Percentiles rank a stretch among this genome's conserved stretches.
Conservation (phyloP, 2,797 vertebrate genomes). For the Lagorchestes hirsutus region DNA sequence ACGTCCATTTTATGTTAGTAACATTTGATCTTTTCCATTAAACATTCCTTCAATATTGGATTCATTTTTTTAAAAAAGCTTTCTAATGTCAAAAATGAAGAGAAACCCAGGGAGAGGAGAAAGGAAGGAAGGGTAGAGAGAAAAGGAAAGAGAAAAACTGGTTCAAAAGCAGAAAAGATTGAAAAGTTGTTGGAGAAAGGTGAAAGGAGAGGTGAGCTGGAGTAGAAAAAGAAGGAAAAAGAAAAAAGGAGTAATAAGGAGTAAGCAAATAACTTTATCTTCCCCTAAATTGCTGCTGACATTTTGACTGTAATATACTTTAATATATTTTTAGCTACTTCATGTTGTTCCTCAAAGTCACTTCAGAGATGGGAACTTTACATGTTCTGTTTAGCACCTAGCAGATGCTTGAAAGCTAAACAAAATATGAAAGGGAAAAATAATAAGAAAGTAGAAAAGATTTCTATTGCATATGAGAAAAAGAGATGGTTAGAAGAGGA, state of each 20-base stretch:
- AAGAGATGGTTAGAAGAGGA: conserved; percentile 34
- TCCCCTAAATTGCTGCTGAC: neutral
- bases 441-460: conserved; percentile 13
- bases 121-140: neutral
- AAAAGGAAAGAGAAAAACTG: neutral
- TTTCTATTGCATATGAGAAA: neutral
- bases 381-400: conserved; percentile 48
- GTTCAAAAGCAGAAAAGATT: conserved; percentile 27
- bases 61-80: conserved; percentile 16
- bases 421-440: conserved; percentile 33
- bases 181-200: neutral
- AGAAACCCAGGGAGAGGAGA: neutral
- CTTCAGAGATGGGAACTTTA: conserved; percentile 47
- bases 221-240: neutral
- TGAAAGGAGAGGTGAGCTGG: neutral
- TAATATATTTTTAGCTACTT: conserved; percentile 57
- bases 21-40: neutral
- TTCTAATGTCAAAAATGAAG: conserved; percentile 44
- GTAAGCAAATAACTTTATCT: conserved; percentile 6
- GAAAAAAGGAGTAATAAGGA: neutral
- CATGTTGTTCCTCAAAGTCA: conserved; percentile 41
- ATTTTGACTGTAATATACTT: conserved; percentile 36
- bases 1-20: neutral
- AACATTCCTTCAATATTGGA: neutral
- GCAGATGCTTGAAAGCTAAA: conserved; percentile 46